Evolutionary conservation across 2,113 vertebrate species (phyloP).

Genomic region (Oncorhynchus masou): DNA sequence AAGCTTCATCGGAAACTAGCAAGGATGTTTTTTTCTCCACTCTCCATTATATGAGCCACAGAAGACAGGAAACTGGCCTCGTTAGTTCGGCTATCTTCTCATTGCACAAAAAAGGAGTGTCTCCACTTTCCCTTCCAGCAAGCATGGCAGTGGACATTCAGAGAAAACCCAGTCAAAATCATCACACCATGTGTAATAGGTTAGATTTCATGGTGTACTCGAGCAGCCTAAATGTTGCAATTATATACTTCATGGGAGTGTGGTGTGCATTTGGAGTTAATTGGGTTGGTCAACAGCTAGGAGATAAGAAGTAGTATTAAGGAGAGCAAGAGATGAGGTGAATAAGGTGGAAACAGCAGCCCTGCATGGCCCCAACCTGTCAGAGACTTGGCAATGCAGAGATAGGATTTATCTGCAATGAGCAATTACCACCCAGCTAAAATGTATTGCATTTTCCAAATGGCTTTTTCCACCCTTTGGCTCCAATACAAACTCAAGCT

Average conservation of each 20-base stretch:
- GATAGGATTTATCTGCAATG: neutral
- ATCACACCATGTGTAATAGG: neutral
- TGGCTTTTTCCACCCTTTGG: neutral
- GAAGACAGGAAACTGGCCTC: neutral
- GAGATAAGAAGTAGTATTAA: constrained; percentile 24
- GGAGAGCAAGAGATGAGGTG: constrained; percentile 14
- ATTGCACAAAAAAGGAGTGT: neutral
- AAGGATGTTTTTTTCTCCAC: constrained; percentile 19
- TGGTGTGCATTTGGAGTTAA: constrained; percentile 1
- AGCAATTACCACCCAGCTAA: no score
- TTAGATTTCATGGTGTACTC: neutral
- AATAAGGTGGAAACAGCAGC: constrained; percentile 1
- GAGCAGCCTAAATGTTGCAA: no score
- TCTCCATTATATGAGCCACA: constrained; percentile 19
- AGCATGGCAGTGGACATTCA: constrained; percentile 16
- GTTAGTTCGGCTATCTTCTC: neutral
- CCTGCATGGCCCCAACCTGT: constrained; percentile 7
- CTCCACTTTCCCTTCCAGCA: constrained; percentile 10
- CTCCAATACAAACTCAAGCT: neutral
- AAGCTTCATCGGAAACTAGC: constrained; percentile 14
- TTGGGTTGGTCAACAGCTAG: constrained; percentile 29
- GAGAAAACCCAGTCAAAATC: neutral
- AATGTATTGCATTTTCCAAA: neutral
- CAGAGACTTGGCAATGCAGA: constrained; percentile 6
- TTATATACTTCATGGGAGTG: no score